These are phyloP conservation scores for Cremastinae sp. DNA, from an alignment of 2,888 invertebrate genomes.

Conservation along the genomic window DNA sequence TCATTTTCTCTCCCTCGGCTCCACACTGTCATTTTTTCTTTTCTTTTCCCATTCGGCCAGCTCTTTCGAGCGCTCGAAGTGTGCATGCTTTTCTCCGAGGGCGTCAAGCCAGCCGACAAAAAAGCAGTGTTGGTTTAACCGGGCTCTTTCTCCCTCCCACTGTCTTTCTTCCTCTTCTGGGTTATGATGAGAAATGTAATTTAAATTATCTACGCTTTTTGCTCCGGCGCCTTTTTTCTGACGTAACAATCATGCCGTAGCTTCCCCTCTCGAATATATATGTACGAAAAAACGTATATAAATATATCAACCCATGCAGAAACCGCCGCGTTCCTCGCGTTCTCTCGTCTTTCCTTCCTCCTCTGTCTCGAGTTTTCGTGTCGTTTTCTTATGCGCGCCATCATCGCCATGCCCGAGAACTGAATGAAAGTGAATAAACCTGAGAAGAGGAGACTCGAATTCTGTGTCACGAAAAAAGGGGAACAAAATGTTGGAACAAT, in stretches of 20 bases:
- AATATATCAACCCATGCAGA: background rate
- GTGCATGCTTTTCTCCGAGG: slow-evolving; percentile 38
- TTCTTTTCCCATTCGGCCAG: slow-evolving; percentile 24
- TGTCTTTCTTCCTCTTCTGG: slow-evolving; percentile 46
- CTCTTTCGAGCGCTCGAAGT: slow-evolving; percentile 15
- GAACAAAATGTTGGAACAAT: slow-evolving; percentile 56
- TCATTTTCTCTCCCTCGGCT: slow-evolving; percentile 8
- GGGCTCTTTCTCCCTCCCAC: slow-evolving; percentile 54
- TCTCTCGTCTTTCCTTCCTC: slow-evolving; percentile 25
- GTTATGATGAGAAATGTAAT: slow-evolving; percentile 77
- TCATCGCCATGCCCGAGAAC: slow-evolving; percentile 20
- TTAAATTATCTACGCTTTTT: slow-evolving; percentile 78
- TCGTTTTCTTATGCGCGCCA: slow-evolving; percentile 36
- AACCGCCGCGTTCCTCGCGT: slow-evolving; percentile 26
- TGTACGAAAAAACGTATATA: too few relatives aligned
- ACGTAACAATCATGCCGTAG: slow-evolving; percentile 68
- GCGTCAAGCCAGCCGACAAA: slow-evolving; percentile 59
- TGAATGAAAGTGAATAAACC: slow-evolving; percentile 48
- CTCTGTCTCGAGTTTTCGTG: slow-evolving; percentile 15
- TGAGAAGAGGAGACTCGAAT: slow-evolving; percentile 41
- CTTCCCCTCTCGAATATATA: background rate
- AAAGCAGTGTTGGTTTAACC: slow-evolving; percentile 72
- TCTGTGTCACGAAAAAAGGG: slow-evolving; percentile 38
- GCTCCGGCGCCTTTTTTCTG: slow-evolving; percentile 64
- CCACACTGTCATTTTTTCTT: slow-evolving; percentile 9